Conservation (phyloP, 2,797 vertebrate species). For the Amphiprion clarkii region DNA sequence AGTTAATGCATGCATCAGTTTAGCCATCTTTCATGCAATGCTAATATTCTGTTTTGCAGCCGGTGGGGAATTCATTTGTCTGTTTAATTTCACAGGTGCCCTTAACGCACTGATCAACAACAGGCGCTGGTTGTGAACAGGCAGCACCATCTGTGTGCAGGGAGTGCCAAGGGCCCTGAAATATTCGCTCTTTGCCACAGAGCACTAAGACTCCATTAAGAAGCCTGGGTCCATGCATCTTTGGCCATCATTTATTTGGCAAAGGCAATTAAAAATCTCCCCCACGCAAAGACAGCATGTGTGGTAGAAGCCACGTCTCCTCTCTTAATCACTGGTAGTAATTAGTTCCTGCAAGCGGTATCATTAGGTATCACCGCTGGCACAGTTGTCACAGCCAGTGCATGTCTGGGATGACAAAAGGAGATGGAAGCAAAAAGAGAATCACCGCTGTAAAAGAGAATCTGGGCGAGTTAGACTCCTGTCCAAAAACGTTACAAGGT, state of each 20-base stretch:
- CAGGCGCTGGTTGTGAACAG: conserved; percentile 70
- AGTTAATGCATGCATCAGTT: conserved; percentile 52
- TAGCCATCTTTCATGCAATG: conserved; percentile 66
- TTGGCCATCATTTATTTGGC: conserved; percentile 81
- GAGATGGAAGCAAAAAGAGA: conserved; percentile 54
- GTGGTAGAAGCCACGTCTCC: conserved; percentile 68
- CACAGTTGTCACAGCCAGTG: conserved; percentile 68
- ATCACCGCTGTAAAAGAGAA: conserved; percentile 62
- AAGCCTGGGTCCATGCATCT: conserved; percentile 70
- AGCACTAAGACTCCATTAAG: conserved; percentile 72
- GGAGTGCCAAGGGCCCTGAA: conserved; percentile 72
- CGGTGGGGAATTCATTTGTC: conserved; percentile 80
- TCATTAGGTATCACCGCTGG: conserved; percentile 79
- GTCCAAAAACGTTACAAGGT: conserved; percentile 89
- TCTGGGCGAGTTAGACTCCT: conserved; percentile 75
- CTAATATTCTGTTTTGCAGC: conserved; percentile 74
- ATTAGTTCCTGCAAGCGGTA: conserved; percentile 81
- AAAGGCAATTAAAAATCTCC: conserved; percentile 77
- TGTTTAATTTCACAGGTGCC: conserved; percentile 83
- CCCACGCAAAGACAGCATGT: conserved; percentile 72
- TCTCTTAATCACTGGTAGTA: conserved; percentile 83
- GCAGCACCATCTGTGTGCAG: conserved; percentile 80
- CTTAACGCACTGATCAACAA: conserved; percentile 76
- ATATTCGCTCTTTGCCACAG: conserved; percentile 76
- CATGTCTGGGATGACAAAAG: conserved; percentile 73